Conservation (phyloP, 2,113 vertebrate species). For the Glaucidium brasilianum region DNA sequence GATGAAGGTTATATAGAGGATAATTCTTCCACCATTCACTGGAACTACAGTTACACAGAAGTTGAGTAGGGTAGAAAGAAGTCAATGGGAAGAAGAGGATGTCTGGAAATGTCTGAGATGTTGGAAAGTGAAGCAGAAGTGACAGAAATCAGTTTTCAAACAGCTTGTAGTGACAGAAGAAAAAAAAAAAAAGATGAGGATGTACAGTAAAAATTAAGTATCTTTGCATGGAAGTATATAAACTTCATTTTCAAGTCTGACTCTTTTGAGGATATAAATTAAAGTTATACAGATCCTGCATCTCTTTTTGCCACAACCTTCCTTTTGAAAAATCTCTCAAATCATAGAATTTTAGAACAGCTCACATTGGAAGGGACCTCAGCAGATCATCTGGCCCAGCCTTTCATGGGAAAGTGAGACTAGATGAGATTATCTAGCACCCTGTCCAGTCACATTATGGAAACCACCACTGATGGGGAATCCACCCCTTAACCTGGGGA, state of each 20-base stretch:
- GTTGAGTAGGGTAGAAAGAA: constrained; percentile 8
- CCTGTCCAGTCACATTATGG: background rate
- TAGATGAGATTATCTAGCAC: background rate
- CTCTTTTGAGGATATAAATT: background rate
- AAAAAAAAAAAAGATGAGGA: too few relatives aligned
- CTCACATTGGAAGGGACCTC: background rate
- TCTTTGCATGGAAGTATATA: background rate
- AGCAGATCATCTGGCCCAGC: background rate
- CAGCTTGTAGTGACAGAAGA: background rate
- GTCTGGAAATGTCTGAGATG: background rate
- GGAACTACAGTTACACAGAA: constrained; percentile 53
- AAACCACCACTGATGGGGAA: background rate
- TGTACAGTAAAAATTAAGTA: background rate
- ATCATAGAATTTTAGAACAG: background rate
- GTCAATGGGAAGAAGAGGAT: background rate
- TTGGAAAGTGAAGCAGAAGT: background rate
- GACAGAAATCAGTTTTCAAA: background rate
- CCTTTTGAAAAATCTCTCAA: background rate
- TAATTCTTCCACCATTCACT: background rate
- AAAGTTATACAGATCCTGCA: background rate
- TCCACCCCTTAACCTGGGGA: background rate
- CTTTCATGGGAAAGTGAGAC: background rate
- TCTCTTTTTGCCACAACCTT: background rate
- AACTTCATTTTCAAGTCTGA: background rate
- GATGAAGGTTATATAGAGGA: background rate